Conservation (phyloP, 2,888 invertebrate genomes). For the Nephrocerus scutellatus region DNA sequence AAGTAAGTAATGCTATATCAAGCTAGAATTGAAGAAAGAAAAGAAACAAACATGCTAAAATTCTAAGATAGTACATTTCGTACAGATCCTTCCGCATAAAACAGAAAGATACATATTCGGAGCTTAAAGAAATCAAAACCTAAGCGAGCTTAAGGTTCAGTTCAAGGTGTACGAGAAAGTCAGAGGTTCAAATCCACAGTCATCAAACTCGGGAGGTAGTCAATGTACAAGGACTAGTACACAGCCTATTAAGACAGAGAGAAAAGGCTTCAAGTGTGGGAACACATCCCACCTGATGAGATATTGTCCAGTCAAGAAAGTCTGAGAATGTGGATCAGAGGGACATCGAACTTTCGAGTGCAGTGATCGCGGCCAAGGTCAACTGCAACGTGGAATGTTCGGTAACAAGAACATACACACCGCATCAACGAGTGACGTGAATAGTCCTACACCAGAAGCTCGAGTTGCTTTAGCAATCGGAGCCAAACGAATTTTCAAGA, state of each 20-base stretch:
- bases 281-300: too few species aligned
- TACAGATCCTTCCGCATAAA: neutral
- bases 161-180: slow-evolving; percentile 7
- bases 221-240: neutral
- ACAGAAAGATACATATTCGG: too few species aligned
- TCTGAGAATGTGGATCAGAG: neutral
- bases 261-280: too few species aligned
- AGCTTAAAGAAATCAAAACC: too few species aligned
- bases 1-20: too few species aligned
- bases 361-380: neutral
- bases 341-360: neutral
- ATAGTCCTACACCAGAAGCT: too few species aligned
- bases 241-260: too few species aligned
- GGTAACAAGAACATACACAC: neutral
- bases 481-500: slow-evolving; percentile 4
- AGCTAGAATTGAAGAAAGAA: too few species aligned
- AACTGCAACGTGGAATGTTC: too few species aligned
- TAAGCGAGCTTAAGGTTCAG: slow-evolving; percentile 5
- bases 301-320: too few species aligned
- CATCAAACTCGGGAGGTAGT: neutral
- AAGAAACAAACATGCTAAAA: neutral
- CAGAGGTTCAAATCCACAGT: neutral
- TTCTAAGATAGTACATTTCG: too few species aligned
- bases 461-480: too few species aligned
- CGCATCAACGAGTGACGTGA: neutral